These are phyloP conservation scores for Stenopsyche tienmushanensis DNA, from an alignment of 1,140 invertebrate genomes.

Conservation along the genomic window DNA sequence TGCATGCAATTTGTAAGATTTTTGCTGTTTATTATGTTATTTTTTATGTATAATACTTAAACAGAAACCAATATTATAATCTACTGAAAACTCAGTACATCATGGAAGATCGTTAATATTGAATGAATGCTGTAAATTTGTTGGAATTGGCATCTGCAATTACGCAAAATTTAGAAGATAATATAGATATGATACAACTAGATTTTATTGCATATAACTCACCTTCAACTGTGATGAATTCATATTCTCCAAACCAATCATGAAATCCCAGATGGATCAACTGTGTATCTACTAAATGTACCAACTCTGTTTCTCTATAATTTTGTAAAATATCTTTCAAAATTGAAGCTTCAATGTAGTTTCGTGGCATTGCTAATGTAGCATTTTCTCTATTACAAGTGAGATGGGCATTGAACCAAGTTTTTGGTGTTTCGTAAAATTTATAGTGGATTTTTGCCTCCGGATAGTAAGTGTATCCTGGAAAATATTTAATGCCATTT, in stretches of 20 bases:
- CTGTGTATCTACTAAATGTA: neutral
- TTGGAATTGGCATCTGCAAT: too few species aligned
- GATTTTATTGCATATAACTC: neutral
- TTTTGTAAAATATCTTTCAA: conserved; percentile 7
- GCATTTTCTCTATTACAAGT: conserved; percentile 6
- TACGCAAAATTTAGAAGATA: too few species aligned
- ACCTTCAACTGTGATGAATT: conserved; percentile 5
- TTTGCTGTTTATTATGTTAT: too few species aligned
- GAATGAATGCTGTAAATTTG: too few species aligned
- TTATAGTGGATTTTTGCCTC: conserved; percentile 3
- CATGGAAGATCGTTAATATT: too few species aligned
- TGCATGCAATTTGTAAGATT: too few species aligned
- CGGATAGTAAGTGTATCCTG: neutral
- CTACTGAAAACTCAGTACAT: too few species aligned
- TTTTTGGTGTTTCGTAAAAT: conserved; percentile 8
- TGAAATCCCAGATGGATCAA: conserved; percentile 12
- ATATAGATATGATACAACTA: too few species aligned
- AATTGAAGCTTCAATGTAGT: conserved; percentile 1
- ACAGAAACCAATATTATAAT: too few species aligned
- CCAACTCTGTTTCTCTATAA: neutral
- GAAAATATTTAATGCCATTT: too few species aligned
- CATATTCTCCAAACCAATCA: neutral
- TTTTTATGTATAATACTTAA: too few species aligned
- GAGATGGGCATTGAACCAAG: neutral
- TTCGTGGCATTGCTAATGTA: conserved; percentile 14